Evolutionary conservation across 2,888 invertebrate genomes (phyloP).

Genomic region (Neuroscelio doddi): DNA sequence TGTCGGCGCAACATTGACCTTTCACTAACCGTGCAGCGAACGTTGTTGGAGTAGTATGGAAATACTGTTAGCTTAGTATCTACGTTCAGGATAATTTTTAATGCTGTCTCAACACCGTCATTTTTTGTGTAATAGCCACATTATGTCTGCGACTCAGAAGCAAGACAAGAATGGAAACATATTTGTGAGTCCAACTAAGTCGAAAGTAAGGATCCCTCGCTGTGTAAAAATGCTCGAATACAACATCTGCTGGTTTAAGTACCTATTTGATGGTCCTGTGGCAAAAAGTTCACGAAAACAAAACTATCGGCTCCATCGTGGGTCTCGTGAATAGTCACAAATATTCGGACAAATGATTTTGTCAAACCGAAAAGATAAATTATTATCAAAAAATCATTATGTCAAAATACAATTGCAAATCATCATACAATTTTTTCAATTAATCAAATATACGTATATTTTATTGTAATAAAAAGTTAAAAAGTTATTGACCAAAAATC

Average conservation of each 20-base stretch:
- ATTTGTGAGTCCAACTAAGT: constrained; percentile 31
- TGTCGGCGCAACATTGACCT: too few relatives aligned
- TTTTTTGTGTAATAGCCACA: too few relatives aligned
- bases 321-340: constrained; percentile 43
- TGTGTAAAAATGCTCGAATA: constrained; percentile 46
- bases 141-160: constrained; percentile 28
- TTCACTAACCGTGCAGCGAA: too few relatives aligned
- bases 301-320: constrained; percentile 40
- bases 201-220: constrained; percentile 46
- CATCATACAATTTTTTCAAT: too few relatives aligned
- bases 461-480: too few relatives aligned
- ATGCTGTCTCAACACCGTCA: too few relatives aligned
- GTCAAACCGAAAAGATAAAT: constrained; percentile 40
- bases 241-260: constrained; percentile 46
- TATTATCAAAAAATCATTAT: constrained; percentile 27
- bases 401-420: constrained; percentile 11
- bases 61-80: too few relatives aligned
- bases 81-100: too few relatives aligned
- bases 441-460: too few relatives aligned
- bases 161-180: constrained; percentile 40
- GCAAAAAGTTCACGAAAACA: constrained; percentile 28
- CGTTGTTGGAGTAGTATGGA: too few relatives aligned
- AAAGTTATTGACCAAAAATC: too few relatives aligned
- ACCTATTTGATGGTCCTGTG: constrained; percentile 36
- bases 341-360: constrained; percentile 47